Base-by-base conservation (phyloP, 2,113 vertebrate genomes). In the Halcyon senegalensis region DNA sequence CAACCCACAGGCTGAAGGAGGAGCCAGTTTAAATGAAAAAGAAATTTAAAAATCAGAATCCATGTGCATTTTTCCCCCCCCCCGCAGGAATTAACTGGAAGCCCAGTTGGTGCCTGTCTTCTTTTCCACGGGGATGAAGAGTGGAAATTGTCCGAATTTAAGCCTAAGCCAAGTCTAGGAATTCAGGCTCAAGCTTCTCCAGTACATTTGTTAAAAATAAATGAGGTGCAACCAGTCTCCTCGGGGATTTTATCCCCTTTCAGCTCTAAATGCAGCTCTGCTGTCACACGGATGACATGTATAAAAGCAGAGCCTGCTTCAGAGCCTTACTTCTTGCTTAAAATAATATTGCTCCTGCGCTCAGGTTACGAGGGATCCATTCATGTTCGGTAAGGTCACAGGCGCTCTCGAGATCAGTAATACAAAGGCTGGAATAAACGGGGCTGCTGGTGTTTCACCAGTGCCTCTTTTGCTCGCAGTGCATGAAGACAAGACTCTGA, bases 211-310 rank as follows among this genome's bases (percentile, higher is more conserved):
- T 94, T 92, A 94, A 89, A 96, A 97, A 94, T 77, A 93, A 90
- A 73, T 23, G 81, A 92, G 80, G 44, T 76, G 58, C 86, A 73
- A 37, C 35, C 83, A 39, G 80, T 10, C 43, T 89, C 66, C 50
- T 81, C 15, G 1, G 69, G 87, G 89, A 50, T 94, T 97, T 96
- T 67, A 55, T 80, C 74, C 87, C n/a, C 95, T 91, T 79, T 74
- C 74, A 67, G 83, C 95, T 92, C 95, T 83, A 96, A 95, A 96
- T n/a, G 93, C 96, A 95, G 96, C 93, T 94, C 96, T 93, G 94
- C 92, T 87, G 87, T 96, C 96, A 97, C 60, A 92, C 0, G 8
- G 18, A 9, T 69, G 92, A 81, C 56, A 93, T 31, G 89, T 20
- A 69, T 43, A 63, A 84, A 90, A 75, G 81, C 19, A 50, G 53